A percentile compares a stretch with the other conserved stretches of the same genome.
phyloP scores from a whole-genome alignment of 2,888 invertebrate genomes.

The Scaptomyza cyrtandrae region DNA sequence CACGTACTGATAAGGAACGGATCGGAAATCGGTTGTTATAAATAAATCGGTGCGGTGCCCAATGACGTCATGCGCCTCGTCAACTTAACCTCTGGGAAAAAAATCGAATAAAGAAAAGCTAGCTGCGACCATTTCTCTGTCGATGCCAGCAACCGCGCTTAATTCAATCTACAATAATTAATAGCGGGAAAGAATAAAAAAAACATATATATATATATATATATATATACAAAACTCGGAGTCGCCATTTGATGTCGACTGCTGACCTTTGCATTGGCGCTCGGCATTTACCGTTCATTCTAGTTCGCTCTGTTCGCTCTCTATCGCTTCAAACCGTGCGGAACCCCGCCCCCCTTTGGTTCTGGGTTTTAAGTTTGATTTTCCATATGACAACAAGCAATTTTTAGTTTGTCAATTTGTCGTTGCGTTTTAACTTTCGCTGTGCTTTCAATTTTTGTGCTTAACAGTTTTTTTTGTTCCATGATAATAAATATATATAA shows the following conservation, averaged over 20 bases:
- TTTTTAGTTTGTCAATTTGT: slow-evolving; percentile 32
- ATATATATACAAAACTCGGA: slow-evolving; percentile 23
- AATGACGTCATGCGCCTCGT: slow-evolving; percentile 65
- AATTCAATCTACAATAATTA: slow-evolving; percentile 81
- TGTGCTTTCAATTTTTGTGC: too few relatives aligned
- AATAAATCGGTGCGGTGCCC: slow-evolving; percentile 39
- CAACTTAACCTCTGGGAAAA: too few relatives aligned
- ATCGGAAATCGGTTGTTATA: slow-evolving; percentile 53
- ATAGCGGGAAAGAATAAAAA: slow-evolving; percentile 43
- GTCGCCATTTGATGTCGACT: slow-evolving; percentile 51
- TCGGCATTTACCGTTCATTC: slow-evolving; percentile 13
- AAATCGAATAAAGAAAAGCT: too few relatives aligned
- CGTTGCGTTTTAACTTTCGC: slow-evolving; percentile 71
- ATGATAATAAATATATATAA: neutral
- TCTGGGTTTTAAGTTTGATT: slow-evolving; percentile 54
- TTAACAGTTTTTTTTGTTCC: too few relatives aligned
- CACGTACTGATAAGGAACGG: slow-evolving; percentile 64
- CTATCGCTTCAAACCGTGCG: neutral
- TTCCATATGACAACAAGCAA: slow-evolving; percentile 57
- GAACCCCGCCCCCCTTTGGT: neutral
- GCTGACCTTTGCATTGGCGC: slow-evolving; percentile 63
- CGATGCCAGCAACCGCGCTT: slow-evolving; percentile 40
- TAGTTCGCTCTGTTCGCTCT: slow-evolving; percentile 7
- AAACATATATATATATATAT: too few relatives aligned
- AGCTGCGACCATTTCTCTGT: slow-evolving; percentile 24